phyloP scores from a whole-genome alignment of 2,888 invertebrate genomes.

The Trichogramma dendrolimi region DNA sequence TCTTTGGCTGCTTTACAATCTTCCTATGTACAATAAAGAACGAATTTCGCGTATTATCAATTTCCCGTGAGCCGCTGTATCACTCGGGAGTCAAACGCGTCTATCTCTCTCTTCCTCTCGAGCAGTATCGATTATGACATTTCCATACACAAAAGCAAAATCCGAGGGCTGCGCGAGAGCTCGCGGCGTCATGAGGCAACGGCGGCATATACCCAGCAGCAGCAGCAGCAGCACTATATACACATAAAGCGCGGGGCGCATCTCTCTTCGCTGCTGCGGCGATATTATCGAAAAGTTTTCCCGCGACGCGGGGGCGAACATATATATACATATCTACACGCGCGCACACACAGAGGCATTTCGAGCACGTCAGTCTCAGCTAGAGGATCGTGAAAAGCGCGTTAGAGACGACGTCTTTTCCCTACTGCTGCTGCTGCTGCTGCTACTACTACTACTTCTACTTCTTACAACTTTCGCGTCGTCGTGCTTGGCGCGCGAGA shows the following conservation, averaged over 20 bases:
- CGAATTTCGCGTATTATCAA: too few species aligned
- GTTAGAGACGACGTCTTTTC: neutral
- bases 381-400: constrained; percentile 14
- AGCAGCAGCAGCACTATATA: neutral
- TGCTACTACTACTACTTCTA: too few species aligned
- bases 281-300: constrained; percentile 18
- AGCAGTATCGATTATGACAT: too few species aligned
- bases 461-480: too few species aligned
- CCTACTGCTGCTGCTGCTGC: too few species aligned
- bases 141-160: too few species aligned
- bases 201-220: neutral
- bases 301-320: neutral
- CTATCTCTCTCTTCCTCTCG: too few species aligned
- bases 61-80: too few species aligned
- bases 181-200: neutral
- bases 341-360: constrained; percentile 1
- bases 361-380: constrained; percentile 3
- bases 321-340: constrained; percentile 1
- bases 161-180: neutral
- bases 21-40: too few species aligned
- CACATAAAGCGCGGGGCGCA: too few species aligned
- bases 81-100: too few species aligned
- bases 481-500: neutral
- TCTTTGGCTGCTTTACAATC: too few species aligned
- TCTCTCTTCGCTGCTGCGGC: neutral